A percentile compares a stretch with the other conserved stretches of the same genome.
Evolutionary conservation across 1,140 invertebrate genomes (phyloP).

Genomic region (Leptinotarsa undecemlineata): DNA sequence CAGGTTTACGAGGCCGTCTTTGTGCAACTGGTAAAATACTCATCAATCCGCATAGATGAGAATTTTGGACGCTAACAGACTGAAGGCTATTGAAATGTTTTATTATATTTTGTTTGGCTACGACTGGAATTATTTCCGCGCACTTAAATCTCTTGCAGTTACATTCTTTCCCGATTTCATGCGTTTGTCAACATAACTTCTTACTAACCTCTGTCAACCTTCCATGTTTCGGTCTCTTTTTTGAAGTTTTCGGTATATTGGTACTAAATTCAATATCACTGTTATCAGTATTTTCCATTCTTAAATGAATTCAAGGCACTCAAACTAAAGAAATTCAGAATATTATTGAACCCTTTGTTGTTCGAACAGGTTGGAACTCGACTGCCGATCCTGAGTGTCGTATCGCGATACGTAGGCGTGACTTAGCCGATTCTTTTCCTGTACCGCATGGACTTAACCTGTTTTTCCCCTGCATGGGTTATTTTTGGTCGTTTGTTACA

Average conservation of each 20-base stretch:
- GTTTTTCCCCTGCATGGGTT: no score
- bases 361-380: background rate
- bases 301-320: background rate
- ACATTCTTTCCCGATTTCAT: slow-evolving; percentile 3
- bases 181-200: background rate
- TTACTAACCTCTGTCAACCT: background rate
- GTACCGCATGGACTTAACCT: no score
- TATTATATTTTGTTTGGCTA: slow-evolving; percentile 8
- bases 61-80: background rate
- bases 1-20: no score
- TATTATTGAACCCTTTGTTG: background rate
- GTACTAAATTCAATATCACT: slow-evolving; percentile 3
- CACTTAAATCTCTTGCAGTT: background rate
- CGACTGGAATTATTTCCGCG: background rate
- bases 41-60: slow-evolving; percentile 7
- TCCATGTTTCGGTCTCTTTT: slow-evolving; percentile 3
- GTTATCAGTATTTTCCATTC: slow-evolving; percentile 1
- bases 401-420: background rate
- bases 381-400: background rate
- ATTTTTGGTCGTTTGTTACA: no score
- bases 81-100: slow-evolving; percentile 5
- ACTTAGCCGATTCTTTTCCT: background rate
- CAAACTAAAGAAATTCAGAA: background rate
- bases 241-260: background rate
- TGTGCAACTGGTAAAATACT: background rate